These are phyloP conservation scores for Callithrix jacchus DNA, from an alignment of 2,113 vertebrate genomes.

Conservation along the genomic window DNA sequence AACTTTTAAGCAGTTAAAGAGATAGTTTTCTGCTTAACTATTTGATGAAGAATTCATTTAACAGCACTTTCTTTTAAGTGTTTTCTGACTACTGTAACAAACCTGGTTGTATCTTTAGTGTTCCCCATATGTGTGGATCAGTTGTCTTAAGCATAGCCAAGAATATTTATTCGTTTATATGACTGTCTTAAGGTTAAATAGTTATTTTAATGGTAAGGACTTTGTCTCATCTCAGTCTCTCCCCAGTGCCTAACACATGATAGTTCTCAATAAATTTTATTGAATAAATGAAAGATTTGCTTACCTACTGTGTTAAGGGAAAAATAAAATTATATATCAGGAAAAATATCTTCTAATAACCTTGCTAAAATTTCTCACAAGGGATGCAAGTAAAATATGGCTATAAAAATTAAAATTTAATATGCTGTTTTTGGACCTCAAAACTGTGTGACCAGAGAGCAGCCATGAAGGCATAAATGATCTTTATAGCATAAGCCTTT, in stretches of 20 bases:
- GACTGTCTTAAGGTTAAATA: neutral
- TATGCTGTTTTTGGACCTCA: neutral
- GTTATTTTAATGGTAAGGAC: neutral
- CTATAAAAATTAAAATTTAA: neutral
- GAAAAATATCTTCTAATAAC: neutral
- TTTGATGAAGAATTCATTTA: slow-evolving; percentile 8
- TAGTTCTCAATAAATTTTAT: slow-evolving; percentile 3
- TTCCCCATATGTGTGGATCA: neutral
- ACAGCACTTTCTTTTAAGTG: neutral
- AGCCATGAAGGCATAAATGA: neutral
- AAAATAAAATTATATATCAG: slow-evolving; percentile 28
- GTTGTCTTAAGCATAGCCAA: neutral
- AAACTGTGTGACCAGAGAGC: neutral
- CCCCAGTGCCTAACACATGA: neutral
- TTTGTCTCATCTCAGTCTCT: neutral
- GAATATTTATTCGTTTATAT: neutral
- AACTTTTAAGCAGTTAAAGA: neutral
- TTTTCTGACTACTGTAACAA: neutral
- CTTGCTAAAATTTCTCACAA: slow-evolving; percentile 14
- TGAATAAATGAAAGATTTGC: neutral
- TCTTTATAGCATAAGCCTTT: neutral
- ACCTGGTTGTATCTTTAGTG: neutral
- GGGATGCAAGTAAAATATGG: neutral
- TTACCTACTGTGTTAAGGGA: neutral
- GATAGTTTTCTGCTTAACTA: neutral